Conservation (phyloP, 2,888 invertebrate species). For the Ischnura elegans region DNA sequence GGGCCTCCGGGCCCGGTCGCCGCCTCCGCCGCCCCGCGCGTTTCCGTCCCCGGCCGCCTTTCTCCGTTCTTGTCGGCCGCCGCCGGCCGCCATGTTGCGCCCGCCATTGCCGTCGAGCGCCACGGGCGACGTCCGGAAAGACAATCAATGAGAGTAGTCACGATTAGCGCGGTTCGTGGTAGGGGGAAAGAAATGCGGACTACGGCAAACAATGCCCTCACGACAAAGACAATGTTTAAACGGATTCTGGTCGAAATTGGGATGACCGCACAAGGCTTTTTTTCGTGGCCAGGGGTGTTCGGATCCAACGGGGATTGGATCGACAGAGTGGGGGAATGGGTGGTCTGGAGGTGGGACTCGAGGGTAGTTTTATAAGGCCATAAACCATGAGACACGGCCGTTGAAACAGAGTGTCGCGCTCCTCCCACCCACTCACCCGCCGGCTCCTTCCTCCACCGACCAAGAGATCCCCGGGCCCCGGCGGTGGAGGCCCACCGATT, state of each 20-base stretch:
- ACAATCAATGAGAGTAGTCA: constrained; percentile 54
- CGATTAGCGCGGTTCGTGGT: constrained; percentile 30
- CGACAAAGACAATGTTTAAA: constrained; percentile 47
- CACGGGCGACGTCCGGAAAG: constrained; percentile 17
- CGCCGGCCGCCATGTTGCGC: constrained; percentile 56
- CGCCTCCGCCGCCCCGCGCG: not conserved
- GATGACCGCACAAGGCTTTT: constrained; percentile 32
- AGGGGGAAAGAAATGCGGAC: not conserved
- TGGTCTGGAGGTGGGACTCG: constrained; percentile 39
- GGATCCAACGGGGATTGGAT: not conserved
- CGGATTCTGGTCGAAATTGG: constrained; percentile 51
- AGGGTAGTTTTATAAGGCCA: constrained; percentile 67
- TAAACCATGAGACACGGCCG: constrained; percentile 65
- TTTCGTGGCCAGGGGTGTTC: not conserved
- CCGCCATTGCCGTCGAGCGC: constrained; percentile 26
- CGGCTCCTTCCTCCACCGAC: not conserved
- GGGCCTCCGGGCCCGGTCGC: not conserved
- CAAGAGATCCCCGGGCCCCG: constrained; percentile 30
- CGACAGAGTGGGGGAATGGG: not conserved
- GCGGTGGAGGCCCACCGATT: constrained; percentile 43
- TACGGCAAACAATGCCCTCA: constrained; percentile 46
- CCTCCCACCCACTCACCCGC: constrained; percentile 20
- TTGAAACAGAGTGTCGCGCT: constrained; percentile 55
- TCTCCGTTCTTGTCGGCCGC: not conserved
- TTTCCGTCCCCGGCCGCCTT: not conserved